Conservation (phyloP, 2,888 invertebrate species). For the Lamellibrachia satsuma region DNA sequence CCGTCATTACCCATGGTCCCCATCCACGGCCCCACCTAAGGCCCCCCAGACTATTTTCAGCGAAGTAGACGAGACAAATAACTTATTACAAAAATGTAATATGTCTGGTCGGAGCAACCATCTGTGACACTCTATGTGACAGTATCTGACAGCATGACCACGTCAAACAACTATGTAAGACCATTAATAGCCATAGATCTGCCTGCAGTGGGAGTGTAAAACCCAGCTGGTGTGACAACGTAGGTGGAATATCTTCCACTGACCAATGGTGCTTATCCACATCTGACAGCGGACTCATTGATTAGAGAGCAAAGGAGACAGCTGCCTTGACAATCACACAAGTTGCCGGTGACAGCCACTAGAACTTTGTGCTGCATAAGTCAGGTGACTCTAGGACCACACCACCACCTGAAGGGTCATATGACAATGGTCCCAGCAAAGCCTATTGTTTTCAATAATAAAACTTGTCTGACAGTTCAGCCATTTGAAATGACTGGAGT, state of each 20-base stretch:
- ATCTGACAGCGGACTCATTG: not conserved
- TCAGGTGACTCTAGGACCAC: not conserved
- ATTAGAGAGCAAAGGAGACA: not conserved
- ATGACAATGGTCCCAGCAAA: not conserved
- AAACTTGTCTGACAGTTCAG: too few relatives aligned
- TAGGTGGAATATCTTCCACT: not conserved
- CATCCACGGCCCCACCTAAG: not conserved
- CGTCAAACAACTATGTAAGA: not conserved
- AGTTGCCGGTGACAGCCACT: not conserved
- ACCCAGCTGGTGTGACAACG: not conserved
- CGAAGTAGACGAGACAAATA: not conserved
- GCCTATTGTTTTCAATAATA: not conserved
- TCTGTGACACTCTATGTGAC: not conserved
- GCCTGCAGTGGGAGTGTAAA: not conserved
- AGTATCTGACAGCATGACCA: not conserved
- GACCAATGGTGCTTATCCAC: constrained; percentile 6
- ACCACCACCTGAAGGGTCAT: not conserved
- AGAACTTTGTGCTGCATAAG: not conserved
- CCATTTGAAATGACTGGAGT: not conserved
- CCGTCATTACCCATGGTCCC: not conserved
- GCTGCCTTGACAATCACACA: not conserved
- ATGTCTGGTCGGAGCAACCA: not conserved
- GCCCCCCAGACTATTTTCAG: not conserved
- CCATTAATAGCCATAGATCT: not conserved
- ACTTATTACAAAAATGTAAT: not conserved